Conservation (phyloP, 2,888 invertebrate species). For the Dusona sp. region DNA sequence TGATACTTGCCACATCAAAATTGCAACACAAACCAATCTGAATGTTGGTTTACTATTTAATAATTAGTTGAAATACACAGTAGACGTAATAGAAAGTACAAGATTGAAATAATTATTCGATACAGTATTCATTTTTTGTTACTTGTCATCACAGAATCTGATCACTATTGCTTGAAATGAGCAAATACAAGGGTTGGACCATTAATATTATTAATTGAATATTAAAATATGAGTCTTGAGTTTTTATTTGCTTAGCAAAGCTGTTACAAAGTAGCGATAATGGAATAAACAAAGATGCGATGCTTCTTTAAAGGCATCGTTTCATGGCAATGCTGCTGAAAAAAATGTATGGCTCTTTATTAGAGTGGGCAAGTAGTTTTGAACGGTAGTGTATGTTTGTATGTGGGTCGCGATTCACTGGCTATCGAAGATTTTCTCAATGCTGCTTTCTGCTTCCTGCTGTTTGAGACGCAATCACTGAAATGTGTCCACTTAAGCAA, state of each 20-base stretch:
- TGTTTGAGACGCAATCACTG: constrained; percentile 6
- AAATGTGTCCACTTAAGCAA: constrained; percentile 20
- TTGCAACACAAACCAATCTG: background rate
- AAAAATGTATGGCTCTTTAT: background rate
- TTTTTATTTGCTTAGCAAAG: no score
- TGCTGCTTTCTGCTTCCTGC: constrained; percentile 17
- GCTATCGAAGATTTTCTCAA: constrained; percentile 30
- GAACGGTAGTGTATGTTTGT: background rate
- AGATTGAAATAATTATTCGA: background rate
- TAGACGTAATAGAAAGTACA: no score
- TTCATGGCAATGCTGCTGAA: background rate
- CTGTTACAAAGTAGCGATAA: no score
- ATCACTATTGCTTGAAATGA: no score
- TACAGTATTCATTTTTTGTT: background rate
- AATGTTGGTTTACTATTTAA: background rate
- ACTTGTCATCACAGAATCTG: no score
- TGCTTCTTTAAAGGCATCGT: background rate
- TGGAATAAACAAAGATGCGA: no score
- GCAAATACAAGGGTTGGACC: no score
- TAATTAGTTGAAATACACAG: no score
- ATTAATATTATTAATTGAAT: no score
- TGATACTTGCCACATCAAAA: background rate
- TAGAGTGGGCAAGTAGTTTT: background rate
- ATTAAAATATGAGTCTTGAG: no score
- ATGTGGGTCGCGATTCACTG: constrained; percentile 39